These are phyloP conservation scores for Urocolius indicus DNA, from an alignment of 2,113 vertebrate genomes.

Conservation along the genomic window DNA sequence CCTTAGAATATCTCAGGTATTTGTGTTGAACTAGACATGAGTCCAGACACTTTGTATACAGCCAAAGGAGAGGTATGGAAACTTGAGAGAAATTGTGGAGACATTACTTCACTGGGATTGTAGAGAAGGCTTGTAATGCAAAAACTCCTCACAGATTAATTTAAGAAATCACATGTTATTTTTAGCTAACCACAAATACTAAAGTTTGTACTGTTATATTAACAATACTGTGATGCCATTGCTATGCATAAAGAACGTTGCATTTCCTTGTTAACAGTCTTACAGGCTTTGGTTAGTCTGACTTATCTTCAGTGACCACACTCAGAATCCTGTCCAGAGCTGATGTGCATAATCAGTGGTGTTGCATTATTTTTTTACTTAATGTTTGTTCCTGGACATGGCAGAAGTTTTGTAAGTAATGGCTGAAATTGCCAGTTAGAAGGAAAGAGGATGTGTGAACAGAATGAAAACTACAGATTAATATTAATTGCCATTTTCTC, in stretches of 20 bases:
- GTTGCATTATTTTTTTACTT: background rate
- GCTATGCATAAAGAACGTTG: background rate
- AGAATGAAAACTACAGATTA: background rate
- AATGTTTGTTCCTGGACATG: background rate
- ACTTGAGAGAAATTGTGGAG: background rate
- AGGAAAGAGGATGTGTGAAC: background rate
- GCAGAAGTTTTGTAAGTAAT: background rate
- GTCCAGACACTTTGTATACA: background rate
- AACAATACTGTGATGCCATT: background rate
- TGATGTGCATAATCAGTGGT: background rate
- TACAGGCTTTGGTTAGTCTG: background rate
- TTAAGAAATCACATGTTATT: background rate
- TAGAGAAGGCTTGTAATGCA: background rate
- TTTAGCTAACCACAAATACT: background rate
- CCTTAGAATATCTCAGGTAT: background rate
- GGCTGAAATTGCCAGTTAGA: background rate
- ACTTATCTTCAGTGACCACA: background rate
- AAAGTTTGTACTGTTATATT: background rate
- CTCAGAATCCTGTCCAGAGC: background rate
- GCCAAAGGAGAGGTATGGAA: background rate
- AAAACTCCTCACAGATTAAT: background rate
- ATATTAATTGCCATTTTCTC: background rate
- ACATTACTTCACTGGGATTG: background rate
- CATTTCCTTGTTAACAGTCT: background rate
- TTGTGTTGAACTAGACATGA: background rate